phyloP scores from a whole-genome alignment of 2,797 vertebrate species.

The Tragelaphus oryx region DNA sequence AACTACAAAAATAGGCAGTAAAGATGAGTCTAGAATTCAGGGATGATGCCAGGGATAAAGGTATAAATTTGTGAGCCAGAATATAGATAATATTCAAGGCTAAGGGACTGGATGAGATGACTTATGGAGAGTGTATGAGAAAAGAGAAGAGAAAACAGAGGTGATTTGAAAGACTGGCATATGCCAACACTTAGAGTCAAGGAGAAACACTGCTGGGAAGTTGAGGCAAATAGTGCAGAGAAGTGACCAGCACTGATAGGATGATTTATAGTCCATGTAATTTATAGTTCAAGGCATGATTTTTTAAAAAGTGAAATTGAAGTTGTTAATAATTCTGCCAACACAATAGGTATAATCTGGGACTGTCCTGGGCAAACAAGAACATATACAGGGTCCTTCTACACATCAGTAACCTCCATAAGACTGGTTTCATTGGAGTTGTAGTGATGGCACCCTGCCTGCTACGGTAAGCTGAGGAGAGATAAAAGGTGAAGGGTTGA shows the following conservation, averaged over 20 bases:
- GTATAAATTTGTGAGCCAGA: background rate
- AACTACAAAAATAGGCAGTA: background rate
- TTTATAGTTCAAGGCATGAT: background rate
- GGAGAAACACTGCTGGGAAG: background rate
- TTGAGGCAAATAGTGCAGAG: background rate
- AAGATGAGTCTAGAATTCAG: background rate
- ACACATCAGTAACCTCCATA: background rate
- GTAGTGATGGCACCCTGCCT: background rate
- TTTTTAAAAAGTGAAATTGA: background rate
- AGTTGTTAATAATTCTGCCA: slow-evolving; percentile 47
- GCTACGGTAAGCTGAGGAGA: background rate
- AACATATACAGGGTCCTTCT: background rate
- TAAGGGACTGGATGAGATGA: background rate
- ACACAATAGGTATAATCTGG: background rate
- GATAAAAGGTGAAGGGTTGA: background rate
- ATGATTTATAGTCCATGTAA: slow-evolving; percentile 31
- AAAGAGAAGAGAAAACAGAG: background rate
- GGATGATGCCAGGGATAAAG: background rate
- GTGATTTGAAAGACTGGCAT: background rate
- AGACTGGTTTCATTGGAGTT: background rate
- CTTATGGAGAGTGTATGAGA: background rate
- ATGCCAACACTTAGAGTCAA: background rate
- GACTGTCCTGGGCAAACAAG: background rate
- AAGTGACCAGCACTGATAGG: background rate
- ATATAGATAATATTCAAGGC: background rate